Conservation (phyloP, 2,888 invertebrate genomes). For the Coleophora deauratella region DNA sequence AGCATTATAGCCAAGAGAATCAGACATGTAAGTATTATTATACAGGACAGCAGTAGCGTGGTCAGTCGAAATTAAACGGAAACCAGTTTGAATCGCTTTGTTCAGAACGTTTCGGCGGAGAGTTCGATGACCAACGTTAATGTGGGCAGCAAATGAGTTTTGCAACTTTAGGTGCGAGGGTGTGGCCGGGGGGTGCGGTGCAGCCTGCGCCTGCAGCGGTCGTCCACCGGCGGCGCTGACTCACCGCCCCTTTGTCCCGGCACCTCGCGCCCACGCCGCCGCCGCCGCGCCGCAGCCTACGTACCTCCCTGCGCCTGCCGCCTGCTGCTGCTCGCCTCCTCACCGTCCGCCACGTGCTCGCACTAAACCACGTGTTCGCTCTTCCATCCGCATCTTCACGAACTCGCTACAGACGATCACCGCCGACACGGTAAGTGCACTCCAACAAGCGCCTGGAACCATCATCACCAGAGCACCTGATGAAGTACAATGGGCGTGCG, state of each 20-base stretch:
- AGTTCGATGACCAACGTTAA: slow-evolving; percentile 69
- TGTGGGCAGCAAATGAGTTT: slow-evolving; percentile 27
- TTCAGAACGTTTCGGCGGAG: slow-evolving; percentile 54
- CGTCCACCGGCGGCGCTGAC: slow-evolving; percentile 57
- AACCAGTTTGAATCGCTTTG: slow-evolving; percentile 68
- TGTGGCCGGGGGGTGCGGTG: slow-evolving; percentile 41
- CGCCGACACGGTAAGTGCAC: slow-evolving; percentile 96
- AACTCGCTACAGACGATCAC: slow-evolving; percentile 38
- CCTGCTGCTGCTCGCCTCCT: slow-evolving; percentile 16
- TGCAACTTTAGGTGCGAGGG: slow-evolving; percentile 57
- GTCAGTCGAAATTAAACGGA: slow-evolving; percentile 53
- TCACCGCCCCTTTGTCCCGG: slow-evolving; percentile 57
- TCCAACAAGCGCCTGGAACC: slow-evolving; percentile 98
- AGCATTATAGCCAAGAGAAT: slow-evolving; percentile 17
- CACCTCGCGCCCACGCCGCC: slow-evolving; percentile 36
- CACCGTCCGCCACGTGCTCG: slow-evolving; percentile 31
- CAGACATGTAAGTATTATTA: too few species aligned
- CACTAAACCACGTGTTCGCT: slow-evolving; percentile 17
- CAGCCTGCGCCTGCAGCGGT: slow-evolving; percentile 40
- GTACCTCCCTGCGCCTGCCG: slow-evolving; percentile 19
- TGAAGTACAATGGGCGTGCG: slow-evolving; percentile 99
- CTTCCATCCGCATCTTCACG: slow-evolving; percentile 7
- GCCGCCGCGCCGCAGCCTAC: slow-evolving; percentile 27
- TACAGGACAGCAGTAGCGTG: slow-evolving; percentile 21
- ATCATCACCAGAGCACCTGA: slow-evolving; percentile 97